Evolutionary conservation across 2,113 vertebrate genomes (phyloP).

Genomic region (Hyperopisus bebe): DNA sequence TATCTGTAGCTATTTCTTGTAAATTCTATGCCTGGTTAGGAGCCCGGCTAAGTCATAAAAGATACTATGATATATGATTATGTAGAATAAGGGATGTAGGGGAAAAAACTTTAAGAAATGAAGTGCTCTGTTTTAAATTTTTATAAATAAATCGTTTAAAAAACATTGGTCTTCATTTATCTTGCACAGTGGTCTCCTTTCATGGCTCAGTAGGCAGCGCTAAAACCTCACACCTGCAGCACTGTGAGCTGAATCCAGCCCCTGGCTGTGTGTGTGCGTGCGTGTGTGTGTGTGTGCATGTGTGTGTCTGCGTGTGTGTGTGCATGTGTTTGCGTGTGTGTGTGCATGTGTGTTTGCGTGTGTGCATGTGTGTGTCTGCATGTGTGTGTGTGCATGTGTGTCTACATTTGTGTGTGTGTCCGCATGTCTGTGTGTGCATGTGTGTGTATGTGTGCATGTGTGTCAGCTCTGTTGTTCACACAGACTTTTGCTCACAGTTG

Average conservation of each 20-base stretch:
- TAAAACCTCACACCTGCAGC: not conserved
- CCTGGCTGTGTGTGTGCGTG: not conserved
- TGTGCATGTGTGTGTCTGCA: too few species aligned
- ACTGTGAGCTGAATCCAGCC: not conserved
- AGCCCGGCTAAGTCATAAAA: constrained; percentile 47
- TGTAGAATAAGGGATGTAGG: constrained; percentile 27
- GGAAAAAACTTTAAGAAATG: constrained; percentile 35
- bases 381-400: too few species aligned
- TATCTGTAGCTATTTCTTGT: constrained; percentile 32
- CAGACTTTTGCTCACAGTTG: not conserved
- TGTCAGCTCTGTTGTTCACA: not conserved
- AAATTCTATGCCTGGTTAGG: constrained; percentile 24
- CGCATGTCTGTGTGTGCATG: too few species aligned
- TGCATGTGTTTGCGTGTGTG: too few species aligned
- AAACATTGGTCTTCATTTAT: constrained; percentile 27
- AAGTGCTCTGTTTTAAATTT: constrained; percentile 48
- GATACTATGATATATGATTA: constrained; percentile 44
- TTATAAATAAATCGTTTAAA: constrained; percentile 53
- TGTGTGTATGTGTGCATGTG: too few species aligned
- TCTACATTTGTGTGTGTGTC: too few species aligned
- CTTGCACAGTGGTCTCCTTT: not conserved
- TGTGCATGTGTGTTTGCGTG: too few species aligned
- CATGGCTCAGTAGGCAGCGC: not conserved
- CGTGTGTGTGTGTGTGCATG: not conserved
- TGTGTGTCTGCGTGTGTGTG: not conserved